Evolutionary conservation across 1,140 invertebrate species (phyloP), one percentile per base, ranked within the genome.

Genomic region (Drosophila asahinai): DNA sequence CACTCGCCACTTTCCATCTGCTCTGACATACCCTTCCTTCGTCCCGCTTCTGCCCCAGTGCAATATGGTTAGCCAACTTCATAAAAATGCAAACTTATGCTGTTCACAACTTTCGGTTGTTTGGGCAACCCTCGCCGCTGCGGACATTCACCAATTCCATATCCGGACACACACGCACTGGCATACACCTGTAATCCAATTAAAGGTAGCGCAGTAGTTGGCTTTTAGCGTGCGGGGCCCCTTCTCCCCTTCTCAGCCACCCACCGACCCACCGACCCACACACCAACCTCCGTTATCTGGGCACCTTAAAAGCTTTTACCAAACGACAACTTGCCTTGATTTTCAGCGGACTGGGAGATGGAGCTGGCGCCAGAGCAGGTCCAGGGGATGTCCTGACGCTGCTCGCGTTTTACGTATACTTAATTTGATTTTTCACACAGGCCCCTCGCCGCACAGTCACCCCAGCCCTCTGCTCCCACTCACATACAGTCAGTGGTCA

Each of bases 41-140:
- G 4, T 38, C 22, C 25, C 19, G 33, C 42, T 33, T 8, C 17
- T 40, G 54, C 60, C 22, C 38, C 45, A 49, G 65, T 36, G 55
- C 63, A 86, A 89, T 90, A 86, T 86, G 86, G 81, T 74, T 67
- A 77, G 54, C 55, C 62, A 81, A 86, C 86, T 91, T 87, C 64
- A 91, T 91, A 91, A 91, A 91, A 91, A 91, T 91, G 83, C 83
- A 91, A 91, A 91, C 83, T 91, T 91, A 87, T 91, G 86, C 78
- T 91, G 64, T 81, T 77, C 80, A 70, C 86, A 89, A 90, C 86
- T 87, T 87, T 83, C 51, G 80, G 62, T 38, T 66, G 63, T 79
- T 67, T 79, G 66, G 67, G 57, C 78, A 68, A 59, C 60, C 68
- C 62, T 71, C 77, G 67, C 38, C 42, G 55, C 45, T 43, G 66